A percentile compares a stretch with the other conserved stretches of the same genome.
phyloP scores from a whole-genome alignment of 2,888 invertebrate genomes.

The Helobdella robusta region DNA sequence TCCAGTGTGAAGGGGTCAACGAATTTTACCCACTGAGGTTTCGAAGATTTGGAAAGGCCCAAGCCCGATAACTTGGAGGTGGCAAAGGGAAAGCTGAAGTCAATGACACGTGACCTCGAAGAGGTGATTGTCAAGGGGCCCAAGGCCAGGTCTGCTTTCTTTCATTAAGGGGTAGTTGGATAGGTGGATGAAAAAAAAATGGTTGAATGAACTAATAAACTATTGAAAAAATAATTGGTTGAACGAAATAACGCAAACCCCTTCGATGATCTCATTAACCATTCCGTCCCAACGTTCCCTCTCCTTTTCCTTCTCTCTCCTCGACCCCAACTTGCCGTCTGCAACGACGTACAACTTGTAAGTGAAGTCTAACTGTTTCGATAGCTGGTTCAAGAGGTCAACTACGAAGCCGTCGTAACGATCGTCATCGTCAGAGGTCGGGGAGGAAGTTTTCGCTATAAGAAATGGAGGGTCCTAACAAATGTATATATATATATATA shows the following conservation, averaged over 20 bases:
- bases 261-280: slow-evolving; percentile 45
- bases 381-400: slow-evolving; percentile 42
- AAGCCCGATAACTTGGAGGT: slow-evolving; percentile 44
- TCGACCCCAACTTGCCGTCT: slow-evolving; percentile 44
- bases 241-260: slow-evolving; percentile 37
- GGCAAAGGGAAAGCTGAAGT: slow-evolving; percentile 48
- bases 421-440: slow-evolving; percentile 39
- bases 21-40: slow-evolving; percentile 44
- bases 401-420: slow-evolving; percentile 45
- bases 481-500: too few relatives aligned
- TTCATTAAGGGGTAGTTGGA: neutral
- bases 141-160: slow-evolving; percentile 47
- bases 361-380: slow-evolving; percentile 39
- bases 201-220: neutral
- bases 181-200: neutral
- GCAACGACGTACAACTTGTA: slow-evolving; percentile 44
- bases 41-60: slow-evolving; percentile 40
- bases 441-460: slow-evolving; percentile 20
- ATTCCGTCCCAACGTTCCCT: slow-evolving; percentile 47
- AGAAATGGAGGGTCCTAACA: slow-evolving; percentile 28
- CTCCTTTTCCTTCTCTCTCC: slow-evolving; percentile 36
- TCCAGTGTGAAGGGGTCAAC: slow-evolving; percentile 42
- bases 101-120: slow-evolving; percentile 43
- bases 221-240: neutral
- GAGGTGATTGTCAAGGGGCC: slow-evolving; percentile 46